A percentile compares a stretch with the other conserved stretches of the same genome.
phyloP scores from a whole-genome alignment of 2,113 vertebrate genomes.

The Misgurnus anguillicaudatus region DNA sequence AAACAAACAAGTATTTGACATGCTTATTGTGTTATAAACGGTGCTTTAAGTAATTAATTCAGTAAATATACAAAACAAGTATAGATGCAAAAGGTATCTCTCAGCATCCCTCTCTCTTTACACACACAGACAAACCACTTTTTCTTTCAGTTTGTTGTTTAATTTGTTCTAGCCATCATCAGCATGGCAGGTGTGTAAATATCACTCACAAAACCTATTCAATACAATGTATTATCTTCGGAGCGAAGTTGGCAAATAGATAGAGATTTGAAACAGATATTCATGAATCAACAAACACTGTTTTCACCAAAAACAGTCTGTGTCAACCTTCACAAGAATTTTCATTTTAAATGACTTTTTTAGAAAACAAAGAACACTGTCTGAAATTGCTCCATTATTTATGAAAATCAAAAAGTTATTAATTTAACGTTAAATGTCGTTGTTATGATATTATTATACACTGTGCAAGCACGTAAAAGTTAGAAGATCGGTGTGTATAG shows the following conservation, averaged over 20 bases:
- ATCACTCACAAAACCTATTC: conserved; percentile 63
- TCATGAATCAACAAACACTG: conserved; percentile 46
- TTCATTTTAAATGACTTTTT: neutral
- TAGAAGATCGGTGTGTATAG: too few species aligned
- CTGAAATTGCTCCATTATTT: too few species aligned
- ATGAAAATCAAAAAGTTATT: too few species aligned
- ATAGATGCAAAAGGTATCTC: neutral
- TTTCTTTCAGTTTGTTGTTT: conserved; percentile 61
- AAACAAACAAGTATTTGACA: conserved; percentile 7
- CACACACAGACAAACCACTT: conserved; percentile 35
- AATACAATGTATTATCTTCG: conserved; percentile 51
- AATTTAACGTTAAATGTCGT: too few species aligned
- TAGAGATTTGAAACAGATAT: conserved; percentile 46
- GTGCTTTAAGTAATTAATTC: conserved; percentile 15
- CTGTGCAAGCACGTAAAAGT: too few species aligned
- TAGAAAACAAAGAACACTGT: too few species aligned
- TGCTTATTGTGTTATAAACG: conserved; percentile 1
- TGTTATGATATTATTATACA: too few species aligned
- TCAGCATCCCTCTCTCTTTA: neutral
- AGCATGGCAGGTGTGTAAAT: conserved; percentile 76
- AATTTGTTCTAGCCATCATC: conserved; percentile 54
- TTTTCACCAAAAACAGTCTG: conserved; percentile 34
- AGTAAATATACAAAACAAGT: conserved; percentile 16
- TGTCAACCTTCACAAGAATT: neutral
- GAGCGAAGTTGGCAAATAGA: conserved; percentile 63